Base-by-base conservation (phyloP, 2,888 invertebrate genomes). In the Glyphotaelius pellucidus region DNA sequence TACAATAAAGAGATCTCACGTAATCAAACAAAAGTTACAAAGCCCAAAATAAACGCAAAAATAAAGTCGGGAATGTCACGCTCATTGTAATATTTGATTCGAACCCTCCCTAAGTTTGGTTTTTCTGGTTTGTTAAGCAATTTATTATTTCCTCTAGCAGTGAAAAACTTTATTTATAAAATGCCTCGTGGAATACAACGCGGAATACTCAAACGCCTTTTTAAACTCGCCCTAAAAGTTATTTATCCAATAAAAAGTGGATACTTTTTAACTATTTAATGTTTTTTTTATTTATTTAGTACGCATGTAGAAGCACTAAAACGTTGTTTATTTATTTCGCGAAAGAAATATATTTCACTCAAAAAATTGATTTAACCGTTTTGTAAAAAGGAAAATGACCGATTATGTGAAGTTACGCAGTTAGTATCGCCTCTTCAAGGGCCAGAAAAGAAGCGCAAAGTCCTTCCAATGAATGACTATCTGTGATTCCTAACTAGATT, bases 81-180 rank as follows among this genome's bases (percentile, higher is more conserved):
- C 88, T 89, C 89, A 89, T 89, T 89, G 89, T 89, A 89, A 89
- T 89, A 89, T 89, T 89, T 89, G 89, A 89, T 89, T 89, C 89
- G 42, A 38, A 9, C 89, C 80, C 35, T 80, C 80, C 80, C 89
- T 80, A 80, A 89, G 35, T 89, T 89, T 32, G 42, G n/a, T 42
- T 80, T 80, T 80, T 89, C 80, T 80, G 80, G 38, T 89, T 89
- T 89, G 89, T 89, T 89, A 80, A 80, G 25, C 88, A 88, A 88
- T 88, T 88, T 31, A 88, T 67, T 88, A 42, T 85, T 85, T 85
- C 85, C 38, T 38, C 84, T 81, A 30, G 32, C n/a, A 2, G 12
- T 47, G 42, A 81, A 81, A 81, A 32, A 81, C 14, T 31, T 81
- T 81, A 32, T 32, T 14, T 81, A 19, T 15, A 81, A 81, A 81